Conservation (phyloP, 2,797 vertebrate species). For the Psittacula echo region DNA sequence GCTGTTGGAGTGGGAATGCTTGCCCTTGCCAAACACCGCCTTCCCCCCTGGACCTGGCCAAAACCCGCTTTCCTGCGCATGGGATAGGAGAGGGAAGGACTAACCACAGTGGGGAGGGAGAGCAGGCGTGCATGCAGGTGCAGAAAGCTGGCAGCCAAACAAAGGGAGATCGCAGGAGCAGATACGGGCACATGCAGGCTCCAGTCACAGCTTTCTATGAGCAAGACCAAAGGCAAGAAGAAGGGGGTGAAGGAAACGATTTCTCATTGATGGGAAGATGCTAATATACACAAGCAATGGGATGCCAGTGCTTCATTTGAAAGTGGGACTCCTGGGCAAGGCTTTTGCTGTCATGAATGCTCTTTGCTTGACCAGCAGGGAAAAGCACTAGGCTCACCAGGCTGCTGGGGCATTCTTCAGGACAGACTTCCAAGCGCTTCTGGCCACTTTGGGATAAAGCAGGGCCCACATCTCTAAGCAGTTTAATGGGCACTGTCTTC, state of each 20-base stretch:
- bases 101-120: neutral
- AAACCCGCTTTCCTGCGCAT: neutral
- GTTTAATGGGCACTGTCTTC: neutral
- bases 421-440: neutral
- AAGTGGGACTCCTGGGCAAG: neutral
- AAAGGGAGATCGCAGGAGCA: conserved; percentile 55
- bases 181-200: neutral
- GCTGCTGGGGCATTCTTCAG: neutral
- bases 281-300: neutral
- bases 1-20: neutral
- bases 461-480: neutral
- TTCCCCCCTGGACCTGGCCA: neutral
- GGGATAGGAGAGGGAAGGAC: conserved; percentile 30
- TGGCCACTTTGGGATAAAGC: neutral
- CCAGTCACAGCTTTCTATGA: neutral
- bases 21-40: neutral
- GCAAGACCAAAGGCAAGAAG: conserved; percentile 6
- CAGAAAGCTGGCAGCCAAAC: conserved; percentile 63
- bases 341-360: neutral
- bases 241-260: neutral
- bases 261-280: neutral
- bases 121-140: conserved; percentile 44
- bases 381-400: neutral
- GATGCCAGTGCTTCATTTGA: neutral
- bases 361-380: neutral